Conservation (phyloP, 2,888 invertebrate species). For the Phymatocera aterrima region DNA sequence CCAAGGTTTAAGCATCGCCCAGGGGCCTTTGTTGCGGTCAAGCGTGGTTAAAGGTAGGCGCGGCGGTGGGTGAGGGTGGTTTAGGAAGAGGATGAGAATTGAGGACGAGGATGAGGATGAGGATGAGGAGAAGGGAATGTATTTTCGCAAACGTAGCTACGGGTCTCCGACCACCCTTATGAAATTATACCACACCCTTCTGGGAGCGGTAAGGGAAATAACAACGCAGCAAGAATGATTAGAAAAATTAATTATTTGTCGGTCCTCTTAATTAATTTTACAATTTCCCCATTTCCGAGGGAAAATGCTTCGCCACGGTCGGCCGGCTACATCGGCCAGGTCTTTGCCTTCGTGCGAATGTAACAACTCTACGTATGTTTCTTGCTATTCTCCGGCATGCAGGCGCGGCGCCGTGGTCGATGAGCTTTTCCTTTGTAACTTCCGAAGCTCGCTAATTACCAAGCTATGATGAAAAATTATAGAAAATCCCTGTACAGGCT, state of each 20-base stretch:
- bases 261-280: slow-evolving; percentile 74
- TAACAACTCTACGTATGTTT: slow-evolving; percentile 7
- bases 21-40: slow-evolving; percentile 71
- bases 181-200: slow-evolving; percentile 72
- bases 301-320: slow-evolving; percentile 15
- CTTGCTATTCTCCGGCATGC: not conserved
- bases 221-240: slow-evolving; percentile 71
- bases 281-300: slow-evolving; percentile 63
- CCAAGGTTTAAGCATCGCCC: slow-evolving; percentile 40
- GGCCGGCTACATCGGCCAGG: slow-evolving; percentile 23
- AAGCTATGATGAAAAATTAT: not conserved
- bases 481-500: not conserved
- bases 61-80: slow-evolving; percentile 54
- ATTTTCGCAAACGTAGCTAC: slow-evolving; percentile 71
- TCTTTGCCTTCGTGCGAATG: slow-evolving; percentile 14
- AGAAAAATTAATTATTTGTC: slow-evolving; percentile 75
- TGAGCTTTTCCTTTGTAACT: slow-evolving; percentile 11
- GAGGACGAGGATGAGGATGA: no score
- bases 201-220: slow-evolving; percentile 55
- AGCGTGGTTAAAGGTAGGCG: slow-evolving; percentile 63
- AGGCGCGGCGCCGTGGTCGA: not conserved
- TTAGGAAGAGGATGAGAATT: slow-evolving; percentile 24
- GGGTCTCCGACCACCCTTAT: slow-evolving; percentile 71
- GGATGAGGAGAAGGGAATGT: slow-evolving; percentile 54
- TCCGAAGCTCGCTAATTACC: slow-evolving; percentile 22